Evolutionary conservation across 53 echinoderm and acorn worm species (phyloP), one percentile per base, ranked within the genome.

Genomic region (Temnopleurus reevesii): DNA sequence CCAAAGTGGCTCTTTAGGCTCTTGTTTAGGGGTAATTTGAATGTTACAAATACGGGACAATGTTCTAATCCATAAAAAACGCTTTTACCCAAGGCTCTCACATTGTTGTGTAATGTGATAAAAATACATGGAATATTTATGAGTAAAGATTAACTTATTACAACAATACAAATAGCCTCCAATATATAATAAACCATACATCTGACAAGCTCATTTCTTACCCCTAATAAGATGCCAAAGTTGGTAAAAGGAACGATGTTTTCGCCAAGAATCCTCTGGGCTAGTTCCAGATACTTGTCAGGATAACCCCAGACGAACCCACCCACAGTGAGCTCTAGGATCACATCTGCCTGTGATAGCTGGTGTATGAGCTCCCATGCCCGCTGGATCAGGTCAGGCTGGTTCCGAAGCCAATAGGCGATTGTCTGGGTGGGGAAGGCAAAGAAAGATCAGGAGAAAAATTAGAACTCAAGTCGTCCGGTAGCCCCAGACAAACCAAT

Each of bases 251-350:
- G 97, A 4, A 93, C 90, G 0, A 91, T 28, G 1, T 84, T 55
- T 24, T 91, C 84, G 8, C 54, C 92, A n/a, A 64, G 12, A 3
- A 93, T 9, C 7, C 76, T 33, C 10, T 92, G 91, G 23, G 93
- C 93, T 12, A 91, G 81, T 77, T 92, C 66, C 2, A 92, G 89
- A 66, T 95, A 81, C 19, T 57, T 84, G 53, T 97, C 95, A 1
- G 91, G 77, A 77, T 97, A 97, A 17, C 97, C 97, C 91, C 89
- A 95, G 19, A 97, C 15, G 3, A 97, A 31, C 13, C 89, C 97
- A 7, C 84, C 77, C 4, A 97, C 92, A 1, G 92, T 46, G 12
- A 63, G n/a, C 1, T 76, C 76, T 46, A 92, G 25, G 25, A 94
- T 21, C 13, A 84, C 89, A 10, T 92, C 71, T 36, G 94, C 91